Conservation (phyloP, 2,888 invertebrate genomes). For the Euclidia mi region DNA sequence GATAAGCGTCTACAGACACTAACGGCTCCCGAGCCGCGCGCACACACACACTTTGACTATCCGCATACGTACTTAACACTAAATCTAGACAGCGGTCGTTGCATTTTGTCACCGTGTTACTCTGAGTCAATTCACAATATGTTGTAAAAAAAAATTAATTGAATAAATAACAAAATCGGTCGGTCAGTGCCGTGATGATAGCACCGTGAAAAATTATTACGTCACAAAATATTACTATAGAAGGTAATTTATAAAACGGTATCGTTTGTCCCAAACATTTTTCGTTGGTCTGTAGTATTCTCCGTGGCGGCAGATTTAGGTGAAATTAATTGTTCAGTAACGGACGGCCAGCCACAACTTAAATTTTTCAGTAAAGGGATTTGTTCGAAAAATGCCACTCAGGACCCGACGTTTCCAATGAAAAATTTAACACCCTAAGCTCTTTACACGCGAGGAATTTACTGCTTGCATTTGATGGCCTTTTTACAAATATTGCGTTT, state of each 20-base stretch:
- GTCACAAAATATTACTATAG: conserved; percentile 8
- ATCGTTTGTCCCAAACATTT: conserved; percentile 42
- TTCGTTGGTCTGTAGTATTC: conserved; percentile 53
- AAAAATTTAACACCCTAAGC: conserved; percentile 51
- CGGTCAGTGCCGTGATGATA: not conserved
- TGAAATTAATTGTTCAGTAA: conserved; percentile 78
- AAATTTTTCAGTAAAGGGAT: conserved; percentile 83
- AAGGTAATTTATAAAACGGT: conserved; percentile 20
- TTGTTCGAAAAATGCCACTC: conserved; percentile 60
- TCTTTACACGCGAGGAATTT: conserved; percentile 28
- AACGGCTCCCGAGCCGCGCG: too few relatives aligned
- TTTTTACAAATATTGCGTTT: too few relatives aligned
- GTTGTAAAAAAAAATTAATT: too few relatives aligned
- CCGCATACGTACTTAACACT: too few relatives aligned
- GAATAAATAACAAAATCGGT: too few relatives aligned
- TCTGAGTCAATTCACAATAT: too few relatives aligned
- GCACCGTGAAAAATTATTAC: not conserved
- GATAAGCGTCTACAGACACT: too few relatives aligned
- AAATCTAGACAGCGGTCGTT: too few relatives aligned
- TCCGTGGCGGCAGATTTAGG: conserved; percentile 68
- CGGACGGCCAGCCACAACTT: conserved; percentile 73
- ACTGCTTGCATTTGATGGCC: too few relatives aligned
- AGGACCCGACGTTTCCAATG: conserved; percentile 44
- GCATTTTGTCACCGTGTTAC: too few relatives aligned
- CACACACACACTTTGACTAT: too few relatives aligned